Evolutionary conservation across 2,888 invertebrate genomes (phyloP), one percentile per base, ranked within the genome.

Genomic region (Saturnia pavonia): DNA sequence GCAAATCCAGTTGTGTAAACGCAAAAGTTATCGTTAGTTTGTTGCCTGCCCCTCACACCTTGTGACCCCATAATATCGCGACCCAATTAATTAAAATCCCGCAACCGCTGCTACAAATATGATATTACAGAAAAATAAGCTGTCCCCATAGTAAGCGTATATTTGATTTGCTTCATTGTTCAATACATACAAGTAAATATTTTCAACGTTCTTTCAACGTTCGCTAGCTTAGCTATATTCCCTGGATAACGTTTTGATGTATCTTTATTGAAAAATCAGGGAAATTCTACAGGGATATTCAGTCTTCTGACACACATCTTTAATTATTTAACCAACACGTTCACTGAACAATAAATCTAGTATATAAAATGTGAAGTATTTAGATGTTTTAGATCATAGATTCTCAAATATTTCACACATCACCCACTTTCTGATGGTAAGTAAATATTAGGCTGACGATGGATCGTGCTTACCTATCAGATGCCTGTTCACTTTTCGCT

Each of bases 261-360:
- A 25, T 67, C 57, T 9, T n/a, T 45, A 57, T 66, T 69, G 71
- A 69, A 69, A 71, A 69, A 67, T 71, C 69, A 69, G 60, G 45
- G 69, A 60, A 69, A 67, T 69, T 69, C 48, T 54, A 22, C 69
- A 69, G 51, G 54, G 43, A 27, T 12, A 60, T 60, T 3, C 27
- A 14, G 27, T 27, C 6, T 27, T 27, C 57, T 27, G 11, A 60
- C 57, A 60, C 27, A 60, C 27, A 25, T 4, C 14, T 27, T 14
- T 1, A 57, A 25, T 11, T 57, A 57, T 25, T 57, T 25, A 12
- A 27, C 12, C 25, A 60, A 14, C 57, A 60, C 19, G 19, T 67
- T 45, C 25, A 14, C 16, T 6, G 34, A 4, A 34, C 34, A 45
- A 48, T 16, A 27, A 48, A 45, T 48, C 9, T 34, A 68, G 7